A percentile compares a stretch with the other conserved stretches of the same genome.
These are phyloP conservation scores for Prionace glauca DNA, from an alignment of 2,797 vertebrate genomes.

Conservation along the genomic window DNA sequence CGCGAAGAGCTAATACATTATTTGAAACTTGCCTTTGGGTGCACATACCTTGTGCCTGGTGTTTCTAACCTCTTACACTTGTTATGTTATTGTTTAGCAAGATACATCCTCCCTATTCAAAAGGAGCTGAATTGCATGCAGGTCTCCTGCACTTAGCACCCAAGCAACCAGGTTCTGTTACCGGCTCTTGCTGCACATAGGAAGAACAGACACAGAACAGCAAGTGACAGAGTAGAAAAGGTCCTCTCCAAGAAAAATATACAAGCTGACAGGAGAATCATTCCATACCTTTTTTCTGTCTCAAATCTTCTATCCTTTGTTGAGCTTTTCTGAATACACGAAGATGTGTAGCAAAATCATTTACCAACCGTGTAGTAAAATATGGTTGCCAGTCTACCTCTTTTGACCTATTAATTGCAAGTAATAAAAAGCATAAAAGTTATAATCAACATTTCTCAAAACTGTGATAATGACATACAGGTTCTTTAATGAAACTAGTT, in stretches of 20 bases:
- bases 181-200: not conserved
- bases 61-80: not conserved
- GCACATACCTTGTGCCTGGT: not conserved
- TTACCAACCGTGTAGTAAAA: conserved; percentile 94
- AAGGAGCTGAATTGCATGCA: not conserved
- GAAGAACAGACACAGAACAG: not conserved
- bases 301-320: conserved; percentile 77
- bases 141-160: not conserved
- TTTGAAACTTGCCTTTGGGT: not conserved
- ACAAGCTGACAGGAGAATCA: not conserved
- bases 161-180: not conserved
- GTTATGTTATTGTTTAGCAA: not conserved
- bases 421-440: conserved; percentile 18
- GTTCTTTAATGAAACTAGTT: not conserved
- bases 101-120: not conserved
- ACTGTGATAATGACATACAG: not conserved
- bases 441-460: not conserved
- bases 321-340: conserved; percentile 97
- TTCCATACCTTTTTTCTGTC: conserved; percentile 71
- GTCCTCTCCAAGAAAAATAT: not conserved
- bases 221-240: not conserved
- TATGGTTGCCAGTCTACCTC: conserved; percentile 99
- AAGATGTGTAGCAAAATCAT: conserved; percentile 95
- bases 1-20: not conserved
- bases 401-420: conserved; percentile 68